Percentiles rank a stretch among this genome's conserved stretches.
phyloP scores from a whole-genome alignment of 2,888 invertebrate genomes.

The Brenthis daphne region DNA sequence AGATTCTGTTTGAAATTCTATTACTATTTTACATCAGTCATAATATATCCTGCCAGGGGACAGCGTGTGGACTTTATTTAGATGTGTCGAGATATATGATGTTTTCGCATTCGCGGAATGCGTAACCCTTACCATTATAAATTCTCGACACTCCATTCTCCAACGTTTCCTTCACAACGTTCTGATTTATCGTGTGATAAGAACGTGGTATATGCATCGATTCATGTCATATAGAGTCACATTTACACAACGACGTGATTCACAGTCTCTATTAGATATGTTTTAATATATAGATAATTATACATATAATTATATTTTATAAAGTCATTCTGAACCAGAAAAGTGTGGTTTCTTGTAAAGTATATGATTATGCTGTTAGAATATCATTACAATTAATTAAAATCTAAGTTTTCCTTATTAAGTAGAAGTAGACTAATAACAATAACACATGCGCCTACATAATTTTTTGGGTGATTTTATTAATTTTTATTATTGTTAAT shows the following conservation, averaged over 20 bases:
- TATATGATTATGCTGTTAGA: background rate
- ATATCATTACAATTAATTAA: conserved; percentile 1
- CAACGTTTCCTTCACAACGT: conserved; percentile 33
- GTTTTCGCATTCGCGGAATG: conserved; percentile 32
- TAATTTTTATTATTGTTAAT: no score
- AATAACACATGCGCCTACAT: no score
- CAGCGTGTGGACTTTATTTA: conserved; percentile 15
- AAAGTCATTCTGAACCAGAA: background rate
- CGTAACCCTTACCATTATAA: conserved; percentile 24
- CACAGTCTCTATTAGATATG: conserved; percentile 3
- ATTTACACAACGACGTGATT: conserved; percentile 14
- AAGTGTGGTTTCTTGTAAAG: background rate
- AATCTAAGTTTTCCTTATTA: no score
- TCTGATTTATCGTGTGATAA: conserved; percentile 33
- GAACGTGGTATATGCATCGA: conserved; percentile 20
- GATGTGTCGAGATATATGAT: conserved; percentile 12
- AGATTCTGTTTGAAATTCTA: conserved; percentile 21
- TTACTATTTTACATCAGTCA: conserved; percentile 21
- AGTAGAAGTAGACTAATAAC: no score
- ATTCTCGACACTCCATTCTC: conserved; percentile 31
- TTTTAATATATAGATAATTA: conserved; percentile 5
- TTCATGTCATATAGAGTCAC: conserved; percentile 17
- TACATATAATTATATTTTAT: background rate
- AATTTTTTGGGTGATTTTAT: no score
- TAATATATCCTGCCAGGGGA: conserved; percentile 24